phyloP scores from a whole-genome alignment of 1,140 invertebrate species.

The Drosophila repleta region DNA sequence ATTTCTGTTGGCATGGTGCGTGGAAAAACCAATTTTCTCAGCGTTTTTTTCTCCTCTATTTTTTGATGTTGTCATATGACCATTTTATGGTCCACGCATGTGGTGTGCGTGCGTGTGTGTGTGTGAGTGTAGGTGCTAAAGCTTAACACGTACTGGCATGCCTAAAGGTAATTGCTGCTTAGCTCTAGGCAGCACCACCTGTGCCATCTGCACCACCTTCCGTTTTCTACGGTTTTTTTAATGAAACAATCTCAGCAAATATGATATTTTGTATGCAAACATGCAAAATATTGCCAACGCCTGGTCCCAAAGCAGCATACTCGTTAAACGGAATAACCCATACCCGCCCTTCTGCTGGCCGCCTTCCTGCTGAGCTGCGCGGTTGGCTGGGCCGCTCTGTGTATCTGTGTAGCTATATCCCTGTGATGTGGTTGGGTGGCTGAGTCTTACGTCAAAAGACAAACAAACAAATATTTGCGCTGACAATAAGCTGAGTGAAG shows the following conservation, averaged over 20 bases:
- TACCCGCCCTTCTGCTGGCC: too few relatives aligned
- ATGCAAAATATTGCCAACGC: conserved; percentile 72
- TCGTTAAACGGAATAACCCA: conserved; percentile 71
- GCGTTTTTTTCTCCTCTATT: conserved; percentile 46
- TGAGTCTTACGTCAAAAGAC: conserved; percentile 68
- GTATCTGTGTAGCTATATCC: conserved; percentile 5
- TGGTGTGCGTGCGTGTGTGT: conserved; percentile 31
- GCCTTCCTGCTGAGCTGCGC: neutral
- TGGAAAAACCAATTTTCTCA: conserved; percentile 77
- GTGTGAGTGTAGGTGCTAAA: conserved; percentile 65
- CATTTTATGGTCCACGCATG: conserved; percentile 77
- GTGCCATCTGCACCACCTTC: conserved; percentile 49
- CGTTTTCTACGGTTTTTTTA: conserved; percentile 56
- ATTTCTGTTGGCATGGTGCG: conserved; percentile 56
- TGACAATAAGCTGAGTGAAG: conserved; percentile 63
- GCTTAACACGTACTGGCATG: conserved; percentile 75
- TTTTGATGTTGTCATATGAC: conserved; percentile 52
- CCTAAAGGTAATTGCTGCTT: conserved; percentile 36
- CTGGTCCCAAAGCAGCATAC: conserved; percentile 46
- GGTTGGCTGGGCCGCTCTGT: conserved; percentile 11
- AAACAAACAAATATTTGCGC: conserved; percentile 78
- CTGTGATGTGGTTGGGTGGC: conserved; percentile 32
- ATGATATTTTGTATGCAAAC: conserved; percentile 82
- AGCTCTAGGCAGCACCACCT: conserved; percentile 21
- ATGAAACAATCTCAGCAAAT: conserved; percentile 81